Evolutionary conservation across 2,797 vertebrate genomes (phyloP), one percentile per base, ranked within the genome.

Genomic region (Novumbra hubbsi): DNA sequence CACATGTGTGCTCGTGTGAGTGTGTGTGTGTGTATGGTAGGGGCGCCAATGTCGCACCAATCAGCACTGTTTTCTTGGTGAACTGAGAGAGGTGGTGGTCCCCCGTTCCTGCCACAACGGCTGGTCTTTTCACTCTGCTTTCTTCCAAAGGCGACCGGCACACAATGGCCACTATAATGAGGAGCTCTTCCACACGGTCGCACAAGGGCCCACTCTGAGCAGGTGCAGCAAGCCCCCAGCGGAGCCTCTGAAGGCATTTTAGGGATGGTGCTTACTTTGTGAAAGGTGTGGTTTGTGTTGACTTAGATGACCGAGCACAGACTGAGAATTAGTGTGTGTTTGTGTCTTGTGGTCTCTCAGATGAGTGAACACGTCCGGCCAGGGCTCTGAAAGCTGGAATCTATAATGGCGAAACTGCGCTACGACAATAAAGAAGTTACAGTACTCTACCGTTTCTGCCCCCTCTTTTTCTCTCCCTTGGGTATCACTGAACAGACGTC

Each of bases 51-150:
- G 64, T 32, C 17, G 32, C 55, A 55, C 55, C 55, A 27, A 60
- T 60, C 55, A 60, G 55, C 24, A 3, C 55, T 24, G n/a, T 60
- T 27, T 57, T 21, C 55, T 24, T 34, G 12, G 78, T 84, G 83
- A 30, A 45, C 41, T 45, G 12, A 41, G 19, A 27, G 8, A 38
- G 19, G n/a, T 49, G 83, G 78, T 66, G 83, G 85, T 73, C 73
- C 73, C 80, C 80, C 62, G 75, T 85, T 88, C 84, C 79, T 48
- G 75, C 80, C 83, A 72, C 85, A 82, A 81, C 80, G 73, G 85
- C 85, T 65, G 85, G 80, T 86, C 89, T 93, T 93, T 93, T 91
- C 90, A 89, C 86, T 86, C 85, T 86, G 91, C 85, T 88, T 90
- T 86, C 87, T 79, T 85, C 72, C 28, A 92, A 93, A 89, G 76